These are phyloP conservation scores for Cnemophilus loriae DNA, from an alignment of 2,113 vertebrate genomes.

Conservation along the genomic window DNA sequence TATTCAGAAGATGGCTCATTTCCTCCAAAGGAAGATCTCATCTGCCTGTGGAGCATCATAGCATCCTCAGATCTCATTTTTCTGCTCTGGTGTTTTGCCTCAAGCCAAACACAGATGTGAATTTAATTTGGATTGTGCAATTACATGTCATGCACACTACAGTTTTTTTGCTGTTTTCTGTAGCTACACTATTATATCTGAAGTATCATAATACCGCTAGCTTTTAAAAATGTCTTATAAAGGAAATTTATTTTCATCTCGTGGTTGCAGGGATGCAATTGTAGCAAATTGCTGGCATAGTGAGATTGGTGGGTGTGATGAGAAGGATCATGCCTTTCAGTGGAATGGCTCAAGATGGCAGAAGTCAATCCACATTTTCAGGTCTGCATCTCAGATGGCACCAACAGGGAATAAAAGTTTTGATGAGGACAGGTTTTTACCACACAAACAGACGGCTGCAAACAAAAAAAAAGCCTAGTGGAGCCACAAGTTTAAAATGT, in stretches of 20 bases:
- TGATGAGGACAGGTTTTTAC: neutral
- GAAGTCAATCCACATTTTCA: neutral
- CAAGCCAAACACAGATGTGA: neutral
- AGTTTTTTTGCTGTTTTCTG: neutral
- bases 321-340: neutral
- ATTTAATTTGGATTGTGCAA: constrained; percentile 3
- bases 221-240: neutral
- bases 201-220: neutral
- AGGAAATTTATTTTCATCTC: neutral
- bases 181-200: neutral
- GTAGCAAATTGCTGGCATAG: neutral
- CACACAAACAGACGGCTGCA: neutral
- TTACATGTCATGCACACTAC: neutral
- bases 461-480: neutral
- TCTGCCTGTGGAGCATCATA: neutral
- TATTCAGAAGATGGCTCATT: neutral
- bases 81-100: constrained; percentile 19
- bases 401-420: neutral
- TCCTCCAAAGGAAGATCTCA: neutral
- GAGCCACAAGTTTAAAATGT: neutral
- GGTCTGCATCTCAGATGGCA: neutral
- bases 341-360: neutral
- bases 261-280: neutral
- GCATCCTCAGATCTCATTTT: neutral
- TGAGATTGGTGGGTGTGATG: neutral